A percentile compares a stretch with the other conserved stretches of the same genome.
These are phyloP conservation scores for Thalassophryne amazonica DNA, from an alignment of 2,797 vertebrate genomes.

Conservation along the genomic window DNA sequence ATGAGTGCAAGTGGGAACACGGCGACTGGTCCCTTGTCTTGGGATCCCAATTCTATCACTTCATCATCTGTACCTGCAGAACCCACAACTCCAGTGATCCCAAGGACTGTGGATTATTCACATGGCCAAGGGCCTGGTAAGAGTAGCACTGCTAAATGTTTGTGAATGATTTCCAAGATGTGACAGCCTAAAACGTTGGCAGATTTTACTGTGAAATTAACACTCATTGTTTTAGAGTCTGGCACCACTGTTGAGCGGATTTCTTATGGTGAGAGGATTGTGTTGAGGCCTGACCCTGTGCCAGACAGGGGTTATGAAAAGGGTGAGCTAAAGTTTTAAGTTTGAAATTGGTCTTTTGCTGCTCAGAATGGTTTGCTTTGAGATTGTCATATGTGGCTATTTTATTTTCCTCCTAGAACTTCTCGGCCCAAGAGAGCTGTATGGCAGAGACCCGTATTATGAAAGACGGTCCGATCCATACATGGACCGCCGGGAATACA, in stretches of 20 bases:
- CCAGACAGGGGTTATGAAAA: conserved; percentile 88
- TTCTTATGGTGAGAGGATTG: conserved; percentile 94
- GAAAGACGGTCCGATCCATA: conserved; percentile 86
- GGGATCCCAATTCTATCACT: conserved; percentile 73
- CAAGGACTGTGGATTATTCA: conserved; percentile 98
- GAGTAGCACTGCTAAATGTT: not conserved
- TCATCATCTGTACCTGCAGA: conserved; percentile 52
- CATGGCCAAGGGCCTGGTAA: conserved; percentile 88
- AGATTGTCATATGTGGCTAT: not conserved
- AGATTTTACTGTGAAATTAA: not conserved
- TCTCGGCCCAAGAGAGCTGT: conserved; percentile 81
- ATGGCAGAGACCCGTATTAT: conserved; percentile 87
- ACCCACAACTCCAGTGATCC: conserved; percentile 78
- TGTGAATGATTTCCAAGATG: not conserved
- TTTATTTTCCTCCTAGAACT: conserved; percentile 54
- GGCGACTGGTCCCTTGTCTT: conserved; percentile 45
- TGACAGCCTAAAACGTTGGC: not conserved
- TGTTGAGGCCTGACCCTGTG: conserved; percentile 89
- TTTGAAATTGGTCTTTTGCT: not conserved
- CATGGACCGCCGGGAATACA: conserved; percentile 88
- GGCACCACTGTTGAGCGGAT: conserved; percentile 92
- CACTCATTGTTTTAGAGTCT: conserved; percentile 76
- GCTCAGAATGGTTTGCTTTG: not conserved
- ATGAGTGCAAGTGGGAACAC: conserved; percentile 56
- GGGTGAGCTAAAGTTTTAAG: conserved; percentile 75